Evolutionary conservation across 1,140 invertebrate genomes (phyloP).

Genomic region (Lordiphosa collinella): DNA sequence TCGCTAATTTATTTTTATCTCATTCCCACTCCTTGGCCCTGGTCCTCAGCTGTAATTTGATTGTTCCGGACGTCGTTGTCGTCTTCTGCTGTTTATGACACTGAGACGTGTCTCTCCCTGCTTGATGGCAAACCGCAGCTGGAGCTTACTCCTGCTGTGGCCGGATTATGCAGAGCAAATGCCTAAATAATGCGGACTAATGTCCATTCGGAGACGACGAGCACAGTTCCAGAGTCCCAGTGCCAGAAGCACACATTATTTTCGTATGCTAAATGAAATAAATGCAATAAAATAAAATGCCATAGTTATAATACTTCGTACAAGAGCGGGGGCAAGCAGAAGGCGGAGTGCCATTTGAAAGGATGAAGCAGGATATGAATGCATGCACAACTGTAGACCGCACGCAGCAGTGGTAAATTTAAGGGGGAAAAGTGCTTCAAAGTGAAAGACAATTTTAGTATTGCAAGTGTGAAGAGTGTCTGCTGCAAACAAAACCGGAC

Average conservation of each 20-base stretch:
- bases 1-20: conserved; percentile 37
- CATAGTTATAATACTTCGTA: conserved; percentile 6
- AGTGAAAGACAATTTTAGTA: too few relatives aligned
- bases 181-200: conserved; percentile 55
- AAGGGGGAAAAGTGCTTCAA: too few relatives aligned
- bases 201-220: conserved; percentile 21
- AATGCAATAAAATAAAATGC: conserved; percentile 29
- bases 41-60: conserved; percentile 26
- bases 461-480: too few relatives aligned
- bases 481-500: too few relatives aligned
- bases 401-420: too few relatives aligned
- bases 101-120: conserved; percentile 5
- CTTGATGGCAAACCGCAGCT: conserved; percentile 18
- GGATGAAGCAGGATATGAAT: neutral
- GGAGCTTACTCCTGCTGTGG: conserved; percentile 2
- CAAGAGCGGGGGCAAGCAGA: neutral
- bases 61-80: conserved; percentile 32
- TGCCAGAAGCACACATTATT: neutral
- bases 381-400: too few relatives aligned
- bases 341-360: too few relatives aligned
- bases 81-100: conserved; percentile 10
- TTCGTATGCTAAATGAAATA: conserved; percentile 26
- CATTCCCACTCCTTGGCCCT: conserved; percentile 1
- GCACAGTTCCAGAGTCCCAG: too few relatives aligned
- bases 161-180: conserved; percentile 56